A percentile compares a stretch with the other conserved stretches of the same genome.
Evolutionary conservation across 2,888 invertebrate species (phyloP).

Genomic region (Horisme vitalbata): DNA sequence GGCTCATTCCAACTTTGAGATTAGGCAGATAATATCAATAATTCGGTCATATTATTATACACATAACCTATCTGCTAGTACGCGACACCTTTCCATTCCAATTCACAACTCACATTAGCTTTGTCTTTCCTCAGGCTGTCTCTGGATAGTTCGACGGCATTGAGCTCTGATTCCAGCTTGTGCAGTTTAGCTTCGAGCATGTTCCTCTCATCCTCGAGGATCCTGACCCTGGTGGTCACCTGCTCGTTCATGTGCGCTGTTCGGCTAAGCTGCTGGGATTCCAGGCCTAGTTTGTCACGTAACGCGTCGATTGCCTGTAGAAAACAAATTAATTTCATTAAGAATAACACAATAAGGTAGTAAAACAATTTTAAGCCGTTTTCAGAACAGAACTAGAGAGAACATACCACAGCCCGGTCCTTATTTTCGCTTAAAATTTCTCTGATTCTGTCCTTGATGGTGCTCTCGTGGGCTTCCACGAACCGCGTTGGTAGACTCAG

Average conservation of each 20-base stretch:
- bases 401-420: constrained; percentile 87
- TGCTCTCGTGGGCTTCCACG: constrained; percentile 89
- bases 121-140: constrained; percentile 90
- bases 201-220: constrained; percentile 89
- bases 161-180: constrained; percentile 91
- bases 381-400: no score
- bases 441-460: constrained; percentile 90
- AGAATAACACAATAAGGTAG: no score
- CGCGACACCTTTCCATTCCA: no score
- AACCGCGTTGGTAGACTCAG: constrained; percentile 87
- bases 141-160: constrained; percentile 86
- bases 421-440: constrained; percentile 90
- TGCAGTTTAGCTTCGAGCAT: constrained; percentile 89
- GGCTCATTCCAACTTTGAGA: no score
- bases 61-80: no score
- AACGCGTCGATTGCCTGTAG: constrained; percentile 88
- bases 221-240: constrained; percentile 84
- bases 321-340: no score
- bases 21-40: no score
- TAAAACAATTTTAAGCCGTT: no score
- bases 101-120: constrained; percentile 83
- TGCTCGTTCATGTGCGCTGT: constrained; percentile 86
- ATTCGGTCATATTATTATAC: no score
- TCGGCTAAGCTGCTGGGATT: constrained; percentile 88
- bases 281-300: constrained; percentile 88